Base-by-base conservation (phyloP, 1,140 invertebrate genomes). In the Drosophila lacertosa region DNA sequence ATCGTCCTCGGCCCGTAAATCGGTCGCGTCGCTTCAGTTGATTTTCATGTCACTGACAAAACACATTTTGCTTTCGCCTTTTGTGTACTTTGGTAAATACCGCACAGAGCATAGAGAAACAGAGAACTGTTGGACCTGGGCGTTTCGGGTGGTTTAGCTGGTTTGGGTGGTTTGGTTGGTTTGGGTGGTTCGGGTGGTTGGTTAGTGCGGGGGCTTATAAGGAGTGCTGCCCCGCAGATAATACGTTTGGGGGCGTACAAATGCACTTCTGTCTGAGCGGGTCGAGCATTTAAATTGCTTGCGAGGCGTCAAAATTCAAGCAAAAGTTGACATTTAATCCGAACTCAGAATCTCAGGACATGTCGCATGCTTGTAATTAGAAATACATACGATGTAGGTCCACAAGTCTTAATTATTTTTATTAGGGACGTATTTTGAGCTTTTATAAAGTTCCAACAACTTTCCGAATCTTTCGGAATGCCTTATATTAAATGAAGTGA, bases 21-120 rank as follows among this genome's bases (percentile, higher is more conserved):
- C 80, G 79, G 48, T 58, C 63, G 51, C 55, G 59, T 72, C 79
- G 71, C 62, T 68, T 84, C 80, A 79, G 71, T 84, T 83, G 80
- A 83, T 83, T 83, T 83, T 77, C 75, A 83, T 83, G 79, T 83
- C 79, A 84, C 71, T 79, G 75, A 69, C 80, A 84, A 84, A 75
- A 79, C 66, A 79, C 75, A 83, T 69, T 81, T 63, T 59, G 59
- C 65, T 54, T 62, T 83, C 53, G 74, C 53, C 71, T 59, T 67
- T 65, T 74, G 79, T 82, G 57, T 67, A 74, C 60, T 65, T 58
- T 70, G 78, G 69, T 70, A 70, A 82, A 77, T 77, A 62, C 72
- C 58, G 22, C 55, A 63, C 42, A 44, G 24, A 45, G 26, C 66
- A 69, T 47, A 51, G 13, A 33, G 16, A 20, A 10, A 9, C 26